These are phyloP conservation scores for Sesia bembeciformis DNA, from an alignment of 2,888 invertebrate genomes.

Conservation along the genomic window DNA sequence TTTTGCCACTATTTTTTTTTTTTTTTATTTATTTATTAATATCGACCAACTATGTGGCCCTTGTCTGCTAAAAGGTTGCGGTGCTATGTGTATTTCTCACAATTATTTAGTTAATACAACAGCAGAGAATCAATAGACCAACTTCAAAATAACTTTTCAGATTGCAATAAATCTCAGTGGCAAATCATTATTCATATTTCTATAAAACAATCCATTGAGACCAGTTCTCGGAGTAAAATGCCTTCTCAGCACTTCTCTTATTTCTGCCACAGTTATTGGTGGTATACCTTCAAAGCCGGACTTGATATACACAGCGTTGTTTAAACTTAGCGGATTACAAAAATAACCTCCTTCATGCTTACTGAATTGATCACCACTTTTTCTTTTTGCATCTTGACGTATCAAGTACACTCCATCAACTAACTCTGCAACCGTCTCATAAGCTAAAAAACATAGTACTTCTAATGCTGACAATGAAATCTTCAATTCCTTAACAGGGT, in stretches of 20 bases:
- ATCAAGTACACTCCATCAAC: slow-evolving; percentile 89
- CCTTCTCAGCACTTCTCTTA: slow-evolving; percentile 87
- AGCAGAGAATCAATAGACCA: too few relatives aligned
- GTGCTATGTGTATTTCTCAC: too few relatives aligned
- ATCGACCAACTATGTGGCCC: too few relatives aligned
- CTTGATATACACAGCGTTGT: slow-evolving; percentile 70
- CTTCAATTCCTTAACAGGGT: slow-evolving; percentile 76
- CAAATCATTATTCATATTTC: slow-evolving; percentile 59
- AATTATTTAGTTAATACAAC: too few relatives aligned
- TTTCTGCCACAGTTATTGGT: slow-evolving; percentile 85
- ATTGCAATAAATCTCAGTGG: slow-evolving; percentile 49
- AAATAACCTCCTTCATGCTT: slow-evolving; percentile 78
- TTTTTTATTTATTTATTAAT: too few relatives aligned
- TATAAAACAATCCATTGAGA: slow-evolving; percentile 64
- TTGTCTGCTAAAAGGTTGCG: too few relatives aligned
- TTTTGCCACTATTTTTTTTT: too few relatives aligned
- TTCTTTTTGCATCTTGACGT: slow-evolving; percentile 82
- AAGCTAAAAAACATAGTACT: slow-evolving; percentile 88
- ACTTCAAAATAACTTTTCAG: slow-evolving; percentile 10
- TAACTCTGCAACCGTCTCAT: slow-evolving; percentile 92
- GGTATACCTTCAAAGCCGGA: slow-evolving; percentile 79
- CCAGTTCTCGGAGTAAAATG: slow-evolving; percentile 78
- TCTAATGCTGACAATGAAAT: slow-evolving; percentile 80
- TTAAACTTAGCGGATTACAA: slow-evolving; percentile 76
- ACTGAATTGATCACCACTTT: slow-evolving; percentile 79